Conservation (phyloP, 1,140 invertebrate genomes). For the Zaprionus ghesquierei region DNA sequence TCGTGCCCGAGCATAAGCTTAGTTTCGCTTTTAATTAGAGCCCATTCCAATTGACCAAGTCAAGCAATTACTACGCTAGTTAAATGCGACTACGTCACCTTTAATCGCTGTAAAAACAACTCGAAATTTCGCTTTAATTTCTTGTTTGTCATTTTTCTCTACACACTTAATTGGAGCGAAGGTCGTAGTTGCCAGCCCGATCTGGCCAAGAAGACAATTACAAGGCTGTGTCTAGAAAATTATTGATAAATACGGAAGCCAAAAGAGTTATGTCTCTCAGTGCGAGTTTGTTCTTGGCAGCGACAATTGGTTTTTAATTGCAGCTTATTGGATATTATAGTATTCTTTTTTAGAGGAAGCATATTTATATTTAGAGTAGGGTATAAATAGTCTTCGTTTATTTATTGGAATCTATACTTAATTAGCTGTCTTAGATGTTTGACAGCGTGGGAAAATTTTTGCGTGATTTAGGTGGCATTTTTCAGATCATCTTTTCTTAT, state of each 20-base stretch:
- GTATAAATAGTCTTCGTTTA: background rate
- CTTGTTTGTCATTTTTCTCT: slow-evolving; percentile 24
- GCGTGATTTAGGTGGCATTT: too few relatives aligned
- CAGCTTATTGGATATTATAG: background rate
- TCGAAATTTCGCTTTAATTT: background rate
- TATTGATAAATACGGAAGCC: slow-evolving; percentile 26
- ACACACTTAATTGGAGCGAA: slow-evolving; percentile 48
- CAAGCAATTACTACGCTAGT: slow-evolving; percentile 46
- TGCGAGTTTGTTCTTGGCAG: background rate
- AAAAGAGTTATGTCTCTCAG: background rate
- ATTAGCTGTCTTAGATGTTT: background rate
- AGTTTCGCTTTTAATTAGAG: slow-evolving; percentile 69
- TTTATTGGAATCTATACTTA: background rate
- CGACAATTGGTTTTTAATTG: slow-evolving; percentile 16
- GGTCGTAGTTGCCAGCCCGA: slow-evolving; percentile 32
- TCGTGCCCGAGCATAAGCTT: slow-evolving; percentile 25
- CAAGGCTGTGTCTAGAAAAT: background rate
- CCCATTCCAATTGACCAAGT: slow-evolving; percentile 36
- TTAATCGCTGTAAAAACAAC: slow-evolving; percentile 31
- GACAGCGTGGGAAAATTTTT: background rate
- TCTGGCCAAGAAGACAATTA: background rate
- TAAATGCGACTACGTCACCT: slow-evolving; percentile 46
- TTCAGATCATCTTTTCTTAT: too few relatives aligned
- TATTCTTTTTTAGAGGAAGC: background rate
- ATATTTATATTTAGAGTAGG: background rate